A percentile compares a stretch with the other conserved stretches of the same genome.
Evolutionary conservation across 64 coral and sea anemone species (phyloP).

Genomic region (Cladopsammia gracilis): DNA sequence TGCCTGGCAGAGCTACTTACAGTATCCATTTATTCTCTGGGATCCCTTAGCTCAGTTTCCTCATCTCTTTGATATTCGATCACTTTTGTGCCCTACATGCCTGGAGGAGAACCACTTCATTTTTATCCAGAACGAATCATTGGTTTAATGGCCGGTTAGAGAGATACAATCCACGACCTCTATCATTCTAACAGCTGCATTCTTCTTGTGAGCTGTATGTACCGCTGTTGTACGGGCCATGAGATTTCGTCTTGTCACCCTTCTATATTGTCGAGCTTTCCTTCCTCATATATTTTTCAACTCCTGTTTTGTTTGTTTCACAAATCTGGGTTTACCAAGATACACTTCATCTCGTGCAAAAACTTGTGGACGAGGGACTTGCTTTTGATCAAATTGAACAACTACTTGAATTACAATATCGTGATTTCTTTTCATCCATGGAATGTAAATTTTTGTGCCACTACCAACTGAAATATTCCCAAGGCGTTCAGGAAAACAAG

Average conservation of each 20-base stretch:
- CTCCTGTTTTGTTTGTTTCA: slow-evolving; percentile 64
- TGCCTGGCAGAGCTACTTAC: too few relatives aligned
- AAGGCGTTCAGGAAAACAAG: background rate
- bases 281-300: slow-evolving; percentile 21
- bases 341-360: slow-evolving; percentile 42
- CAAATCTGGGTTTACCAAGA: slow-evolving; percentile 39
- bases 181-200: slow-evolving; percentile 36
- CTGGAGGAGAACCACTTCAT: slow-evolving; percentile 18
- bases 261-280: slow-evolving; percentile 43
- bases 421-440: slow-evolving; percentile 20
- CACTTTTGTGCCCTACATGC: slow-evolving; percentile 36
- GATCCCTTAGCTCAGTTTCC: too few relatives aligned
- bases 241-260: slow-evolving; percentile 62
- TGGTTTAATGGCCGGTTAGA: slow-evolving; percentile 61
- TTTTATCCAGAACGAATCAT: slow-evolving; percentile 25
- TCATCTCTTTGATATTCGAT: too few relatives aligned
- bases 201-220: slow-evolving; percentile 44
- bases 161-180: slow-evolving; percentile 36
- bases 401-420: slow-evolving; percentile 49
- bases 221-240: slow-evolving; percentile 44
- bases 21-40: too few relatives aligned
- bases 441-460: slow-evolving; percentile 43
- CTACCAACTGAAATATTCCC: background rate
- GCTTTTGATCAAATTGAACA: slow-evolving; percentile 60
- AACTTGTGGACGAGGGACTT: slow-evolving; percentile 63